A percentile compares a stretch with the other conserved stretches of the same genome.
Conservation (phyloP, 2,888 invertebrate genomes). For the Drosophila mettleri region DNA sequence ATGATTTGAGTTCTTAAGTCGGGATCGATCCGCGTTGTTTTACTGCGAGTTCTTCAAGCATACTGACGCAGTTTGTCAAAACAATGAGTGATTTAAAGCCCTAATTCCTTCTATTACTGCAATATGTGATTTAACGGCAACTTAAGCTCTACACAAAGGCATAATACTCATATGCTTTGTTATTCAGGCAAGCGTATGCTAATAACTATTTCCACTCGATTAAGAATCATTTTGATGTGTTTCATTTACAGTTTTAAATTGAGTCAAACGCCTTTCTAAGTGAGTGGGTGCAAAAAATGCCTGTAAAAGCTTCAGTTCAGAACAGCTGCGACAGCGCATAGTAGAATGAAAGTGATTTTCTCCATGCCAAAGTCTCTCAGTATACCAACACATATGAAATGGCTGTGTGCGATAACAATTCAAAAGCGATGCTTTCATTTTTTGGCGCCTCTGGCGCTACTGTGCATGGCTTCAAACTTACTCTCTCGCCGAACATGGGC, state of each 20-base stretch:
- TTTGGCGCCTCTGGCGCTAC: constrained; percentile 45
- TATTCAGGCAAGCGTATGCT: too few species aligned
- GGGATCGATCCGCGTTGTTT: too few species aligned
- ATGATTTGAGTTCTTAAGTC: too few species aligned
- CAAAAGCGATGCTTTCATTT: constrained; percentile 26
- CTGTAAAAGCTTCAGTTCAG: constrained; percentile 5
- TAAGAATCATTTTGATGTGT: constrained; percentile 3
- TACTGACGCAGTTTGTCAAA: too few species aligned
- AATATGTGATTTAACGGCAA: too few species aligned
- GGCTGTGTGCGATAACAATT: constrained; percentile 27
- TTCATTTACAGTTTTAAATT: constrained; percentile 10
- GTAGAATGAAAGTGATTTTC: constrained; percentile 34
- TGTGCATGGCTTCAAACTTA: constrained; percentile 37
- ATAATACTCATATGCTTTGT: too few species aligned
- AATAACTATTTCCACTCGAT: not conserved
- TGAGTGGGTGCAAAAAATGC: not conserved
- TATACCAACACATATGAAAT: not conserved
- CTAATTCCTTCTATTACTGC: too few species aligned
- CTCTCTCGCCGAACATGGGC: constrained; percentile 23
- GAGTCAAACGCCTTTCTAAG: constrained; percentile 1
- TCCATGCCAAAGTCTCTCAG: constrained; percentile 11
- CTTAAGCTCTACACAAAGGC: too few species aligned
- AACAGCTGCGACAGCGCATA: constrained; percentile 30
- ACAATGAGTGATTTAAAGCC: too few species aligned
- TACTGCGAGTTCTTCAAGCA: too few species aligned